Evolutionary conservation across 2,888 invertebrate species (phyloP).

Genomic region (Drosophila helvetica): DNA sequence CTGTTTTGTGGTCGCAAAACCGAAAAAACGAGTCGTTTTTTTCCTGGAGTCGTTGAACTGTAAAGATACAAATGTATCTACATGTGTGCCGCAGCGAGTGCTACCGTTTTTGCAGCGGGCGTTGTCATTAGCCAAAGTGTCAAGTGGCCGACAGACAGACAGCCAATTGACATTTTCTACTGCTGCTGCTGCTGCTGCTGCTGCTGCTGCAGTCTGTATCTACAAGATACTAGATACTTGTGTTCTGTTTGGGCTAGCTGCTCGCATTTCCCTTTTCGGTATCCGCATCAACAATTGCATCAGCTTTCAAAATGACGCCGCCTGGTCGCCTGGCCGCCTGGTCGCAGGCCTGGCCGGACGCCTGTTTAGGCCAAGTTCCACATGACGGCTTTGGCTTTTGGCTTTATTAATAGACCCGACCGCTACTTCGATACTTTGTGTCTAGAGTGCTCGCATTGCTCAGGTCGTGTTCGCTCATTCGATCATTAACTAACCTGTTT

Average conservation of each 20-base stretch:
- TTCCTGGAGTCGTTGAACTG: constrained; percentile 64
- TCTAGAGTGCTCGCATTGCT: constrained; percentile 3
- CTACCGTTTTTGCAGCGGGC: constrained; percentile 48
- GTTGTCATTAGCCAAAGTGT: constrained; percentile 55
- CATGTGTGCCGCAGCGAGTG: constrained; percentile 32
- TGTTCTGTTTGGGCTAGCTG: constrained; percentile 14
- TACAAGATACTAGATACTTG: constrained; percentile 8
- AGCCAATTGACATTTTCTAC: constrained; percentile 3
- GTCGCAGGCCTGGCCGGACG: constrained; percentile 9
- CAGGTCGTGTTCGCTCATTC: constrained; percentile 23
- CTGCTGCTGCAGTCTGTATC: constrained; percentile 10
- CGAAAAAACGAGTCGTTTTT: constrained; percentile 40
- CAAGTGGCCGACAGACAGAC: constrained; percentile 42
- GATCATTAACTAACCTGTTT: constrained; percentile 55
- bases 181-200: background rate
- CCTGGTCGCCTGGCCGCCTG: background rate
- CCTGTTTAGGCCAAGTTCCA: constrained; percentile 27
- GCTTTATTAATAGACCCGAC: constrained; percentile 41
- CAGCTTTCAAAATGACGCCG: constrained; percentile 11
- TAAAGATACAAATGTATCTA: constrained; percentile 67
- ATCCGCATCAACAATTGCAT: constrained; percentile 20
- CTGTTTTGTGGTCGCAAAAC: constrained; percentile 3
- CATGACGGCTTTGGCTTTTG: constrained; percentile 34
- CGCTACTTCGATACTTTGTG: constrained; percentile 12
- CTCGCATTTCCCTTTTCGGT: constrained; percentile 37